These are phyloP conservation scores for Herpetotheres cachinnans DNA, from an alignment of 2,113 vertebrate species.

Conservation along the genomic window DNA sequence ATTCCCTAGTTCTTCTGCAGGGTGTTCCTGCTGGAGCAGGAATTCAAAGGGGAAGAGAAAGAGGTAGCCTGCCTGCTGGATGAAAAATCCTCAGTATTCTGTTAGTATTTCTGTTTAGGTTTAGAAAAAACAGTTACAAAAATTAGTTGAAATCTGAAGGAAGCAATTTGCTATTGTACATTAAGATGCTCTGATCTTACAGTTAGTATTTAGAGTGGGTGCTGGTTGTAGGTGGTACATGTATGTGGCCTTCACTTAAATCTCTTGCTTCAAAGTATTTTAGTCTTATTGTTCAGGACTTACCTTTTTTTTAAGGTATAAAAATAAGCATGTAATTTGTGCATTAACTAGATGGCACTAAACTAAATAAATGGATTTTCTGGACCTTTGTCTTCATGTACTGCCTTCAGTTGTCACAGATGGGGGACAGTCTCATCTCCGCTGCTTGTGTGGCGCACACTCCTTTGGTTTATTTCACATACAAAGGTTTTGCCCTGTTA, in stretches of 20 bases:
- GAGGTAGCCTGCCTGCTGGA: neutral
- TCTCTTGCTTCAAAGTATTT: neutral
- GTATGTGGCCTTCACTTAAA: neutral
- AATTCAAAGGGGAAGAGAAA: neutral
- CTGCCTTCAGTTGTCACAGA: neutral
- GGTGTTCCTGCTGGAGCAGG: neutral
- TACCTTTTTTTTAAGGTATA: neutral
- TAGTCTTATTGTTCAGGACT: neutral
- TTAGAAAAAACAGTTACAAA: neutral
- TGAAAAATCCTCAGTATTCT: accelerated
- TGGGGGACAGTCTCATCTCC: neutral
- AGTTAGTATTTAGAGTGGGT: neutral
- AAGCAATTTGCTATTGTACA: neutral
- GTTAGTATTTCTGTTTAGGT: neutral
- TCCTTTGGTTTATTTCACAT: neutral
- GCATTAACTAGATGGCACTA: neutral
- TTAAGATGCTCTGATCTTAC: neutral
- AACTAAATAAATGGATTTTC: neutral
- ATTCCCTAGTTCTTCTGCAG: neutral
- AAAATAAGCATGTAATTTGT: neutral
- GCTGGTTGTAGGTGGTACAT: neutral
- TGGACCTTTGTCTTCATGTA: neutral
- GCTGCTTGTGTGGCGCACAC: accelerated
- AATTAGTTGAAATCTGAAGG: neutral
- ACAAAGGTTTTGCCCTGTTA: neutral